These are phyloP conservation scores for Pampus argenteus DNA, from an alignment of 2,797 vertebrate genomes.

Conservation along the genomic window DNA sequence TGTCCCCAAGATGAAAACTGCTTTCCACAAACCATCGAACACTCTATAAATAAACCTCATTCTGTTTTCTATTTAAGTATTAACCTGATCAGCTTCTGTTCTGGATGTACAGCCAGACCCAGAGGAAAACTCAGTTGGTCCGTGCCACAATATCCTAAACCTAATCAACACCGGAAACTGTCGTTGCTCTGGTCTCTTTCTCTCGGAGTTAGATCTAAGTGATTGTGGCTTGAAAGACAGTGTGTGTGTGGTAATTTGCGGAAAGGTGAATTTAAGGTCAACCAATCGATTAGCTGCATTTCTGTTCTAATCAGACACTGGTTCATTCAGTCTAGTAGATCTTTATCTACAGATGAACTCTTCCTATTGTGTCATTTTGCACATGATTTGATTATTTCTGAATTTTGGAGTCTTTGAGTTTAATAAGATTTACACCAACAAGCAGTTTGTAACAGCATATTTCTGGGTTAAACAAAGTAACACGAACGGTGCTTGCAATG, in stretches of 20 bases:
- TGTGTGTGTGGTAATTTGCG: constrained; percentile 11
- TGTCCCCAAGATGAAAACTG: constrained; percentile 44
- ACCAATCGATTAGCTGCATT: constrained; percentile 16
- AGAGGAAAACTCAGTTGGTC: constrained; percentile 49
- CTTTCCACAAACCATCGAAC: constrained; percentile 21
- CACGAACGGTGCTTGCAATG: neutral
- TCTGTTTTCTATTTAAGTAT: constrained; percentile 36
- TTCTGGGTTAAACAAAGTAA: neutral
- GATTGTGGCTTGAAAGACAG: constrained; percentile 46
- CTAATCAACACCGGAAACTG: constrained; percentile 75
- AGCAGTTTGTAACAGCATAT: neutral
- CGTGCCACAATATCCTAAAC: constrained; percentile 47
- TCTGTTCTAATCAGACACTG: constrained; percentile 18
- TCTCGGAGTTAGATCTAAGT: constrained; percentile 47
- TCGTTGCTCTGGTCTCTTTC: constrained; percentile 58
- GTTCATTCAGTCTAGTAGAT: constrained; percentile 1
- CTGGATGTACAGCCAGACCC: constrained; percentile 39
- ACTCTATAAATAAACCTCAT: constrained; percentile 37
- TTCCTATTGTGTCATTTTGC: neutral
- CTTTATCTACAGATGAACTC: neutral
- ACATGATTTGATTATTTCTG: neutral
- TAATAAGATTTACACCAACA: neutral
- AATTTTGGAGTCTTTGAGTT: neutral
- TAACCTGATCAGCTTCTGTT: constrained; percentile 55
- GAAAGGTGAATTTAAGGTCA: constrained; percentile 16